Base-by-base conservation (phyloP, 1,140 invertebrate genomes). In the Globodera rostochiensis region DNA sequence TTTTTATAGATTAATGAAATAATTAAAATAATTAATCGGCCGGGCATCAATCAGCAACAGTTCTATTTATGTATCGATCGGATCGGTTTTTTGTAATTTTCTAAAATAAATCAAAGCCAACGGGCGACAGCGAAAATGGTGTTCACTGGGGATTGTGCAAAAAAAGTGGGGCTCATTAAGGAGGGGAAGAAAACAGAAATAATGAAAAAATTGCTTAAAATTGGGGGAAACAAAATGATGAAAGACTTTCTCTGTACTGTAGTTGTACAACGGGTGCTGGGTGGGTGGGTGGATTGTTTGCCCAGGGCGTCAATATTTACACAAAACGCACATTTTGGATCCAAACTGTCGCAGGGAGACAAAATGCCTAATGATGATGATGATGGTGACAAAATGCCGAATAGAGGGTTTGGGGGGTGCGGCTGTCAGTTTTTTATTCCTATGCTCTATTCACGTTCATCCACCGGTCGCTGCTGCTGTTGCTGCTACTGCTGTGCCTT, bases 191-290 rank as follows among this genome's bases (percentile, higher is more conserved):
- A 36, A 36, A 36, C 36, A 36, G 2, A 13, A 53, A 53, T 1
- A 53, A 9, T 9, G 4, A 64, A 64, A 64, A 64, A 64, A 15
- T 19, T 19, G 57, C 25, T 6, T 19, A 21, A 6, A 64, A 64
- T 3, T 64, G 57, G 19, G 21, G 57, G 3, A 15, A 15, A 64
- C 57, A 64, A 13, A 64, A 64, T 64, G 57, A 64, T 6, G 57
- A 64, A 64, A 64, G 57, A 64, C 57, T n/a, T 64, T 53, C 19
- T 64, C 57, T 64, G 19, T 64, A 64, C 57, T 64, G 57, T 64
- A 64, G 19, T 13, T 2, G 50, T 13, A 53, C 11, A 2, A 64
- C 13, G 11, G 57, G 19, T 4, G 19, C 11, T 60, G 57, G 15
- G 13, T 6, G 13, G 57, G 57, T 60, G 11, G 57, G 13, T 19